phyloP scores from a whole-genome alignment of 2,888 invertebrate species.

The Allolobophora icterica region DNA sequence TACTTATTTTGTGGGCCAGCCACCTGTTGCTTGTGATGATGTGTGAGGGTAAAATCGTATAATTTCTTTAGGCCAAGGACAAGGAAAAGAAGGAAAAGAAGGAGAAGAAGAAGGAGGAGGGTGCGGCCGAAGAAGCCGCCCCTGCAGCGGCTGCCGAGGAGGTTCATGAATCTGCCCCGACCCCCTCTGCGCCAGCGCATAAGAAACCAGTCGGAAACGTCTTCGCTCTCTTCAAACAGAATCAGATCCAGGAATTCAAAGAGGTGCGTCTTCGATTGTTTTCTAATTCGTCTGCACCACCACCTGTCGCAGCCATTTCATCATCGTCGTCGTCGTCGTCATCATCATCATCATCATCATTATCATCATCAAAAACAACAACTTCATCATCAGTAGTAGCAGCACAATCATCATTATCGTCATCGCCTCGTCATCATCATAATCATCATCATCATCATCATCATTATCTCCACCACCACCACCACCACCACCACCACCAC shows the following conservation, averaged over 20 bases:
- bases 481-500: constrained; percentile 41
- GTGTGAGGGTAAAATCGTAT: neutral
- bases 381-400: too few relatives aligned
- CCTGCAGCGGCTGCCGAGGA: constrained; percentile 31
- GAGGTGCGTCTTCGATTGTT: constrained; percentile 60
- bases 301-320: neutral
- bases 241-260: constrained; percentile 70
- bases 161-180: neutral
- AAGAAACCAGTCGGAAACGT: constrained; percentile 53
- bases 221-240: constrained; percentile 68
- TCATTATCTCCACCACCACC: constrained; percentile 42
- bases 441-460: constrained; percentile 43
- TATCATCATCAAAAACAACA: constrained; percentile 45
- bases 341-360: constrained; percentile 44
- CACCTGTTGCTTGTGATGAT: neutral
- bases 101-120: constrained; percentile 48
- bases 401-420: too few relatives aligned
- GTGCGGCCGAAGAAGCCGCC: constrained; percentile 38
- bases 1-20: neutral
- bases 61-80: constrained; percentile 33
- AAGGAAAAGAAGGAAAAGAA: constrained; percentile 48
- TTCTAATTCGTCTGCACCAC: neutral
- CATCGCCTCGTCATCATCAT: constrained; percentile 41
- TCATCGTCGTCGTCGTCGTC: constrained; percentile 38
- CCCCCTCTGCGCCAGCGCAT: constrained; percentile 41